Base-by-base conservation (phyloP, 2,113 vertebrate genomes). In the Malurus alboscapulatus region DNA sequence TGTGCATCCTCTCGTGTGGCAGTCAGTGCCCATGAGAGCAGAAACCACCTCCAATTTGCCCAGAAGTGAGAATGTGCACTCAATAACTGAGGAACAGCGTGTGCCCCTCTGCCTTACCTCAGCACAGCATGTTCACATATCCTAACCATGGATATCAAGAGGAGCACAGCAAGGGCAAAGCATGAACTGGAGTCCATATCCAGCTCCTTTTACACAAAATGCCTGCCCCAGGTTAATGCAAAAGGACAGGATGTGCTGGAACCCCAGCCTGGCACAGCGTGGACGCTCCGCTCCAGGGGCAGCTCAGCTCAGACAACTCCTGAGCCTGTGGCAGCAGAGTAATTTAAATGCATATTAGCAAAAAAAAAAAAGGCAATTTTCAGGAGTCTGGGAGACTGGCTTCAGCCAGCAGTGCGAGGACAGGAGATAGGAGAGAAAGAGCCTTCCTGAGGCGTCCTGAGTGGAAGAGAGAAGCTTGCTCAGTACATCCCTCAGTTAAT, bases 41-140 rank as follows among this genome's bases (percentile, higher is more conserved):
- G 32, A 59, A 87, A 12, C 2, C 80, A 84, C 69, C 61, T 88
- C 45, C 42, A 67, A 2, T 47, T 59, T 32, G 57, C 69, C 77
- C 74, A 44, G 16, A 32, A 59, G 84, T 68, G 77, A 78, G 42
- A 57, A 85, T 0, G 17, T 36, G 57, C 38, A n/a, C 42, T 42
- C 51, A 29, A 47, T 6, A 30, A 59, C 26, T 0, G 38, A 83
- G 50, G 30, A 51, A 32, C 36, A 32, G 9, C 6, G 32, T 29
- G 47, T 36, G 61, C 29, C 61, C 30, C 30, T 74, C 73, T 38
- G 34, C 73, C 86, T 88, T 59, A 90, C 91, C 89, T 90, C 4
- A 12, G 45, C 10, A 19, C 25, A 47, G 27, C 0, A 10, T 3
- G 42, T 21, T 71, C 9, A 4, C 1, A 1, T 1, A 7, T 26